Evolutionary conservation across 2,888 invertebrate genomes (phyloP), one percentile per base, ranked within the genome.

Genomic region (Malachius bipustulatus): DNA sequence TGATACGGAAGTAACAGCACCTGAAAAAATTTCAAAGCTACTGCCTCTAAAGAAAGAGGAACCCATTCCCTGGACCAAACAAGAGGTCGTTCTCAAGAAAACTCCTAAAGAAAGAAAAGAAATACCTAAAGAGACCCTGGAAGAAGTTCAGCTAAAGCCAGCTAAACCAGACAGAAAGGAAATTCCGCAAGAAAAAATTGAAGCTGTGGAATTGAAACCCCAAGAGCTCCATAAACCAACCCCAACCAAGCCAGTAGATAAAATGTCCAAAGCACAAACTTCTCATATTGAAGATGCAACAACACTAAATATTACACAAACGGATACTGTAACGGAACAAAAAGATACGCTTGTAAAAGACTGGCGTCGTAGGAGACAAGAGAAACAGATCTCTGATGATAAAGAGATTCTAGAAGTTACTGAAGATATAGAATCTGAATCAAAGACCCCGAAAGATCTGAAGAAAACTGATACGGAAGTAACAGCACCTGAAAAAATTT

Each of bases 1-100:
- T 6, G 24, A 19, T 6, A 19, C 24, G n/a, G n/a, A 19, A 19
- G 6, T 8, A n/a, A 19, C n/a, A 19, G n/a, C 6, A n/a, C 24
- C 24, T 19, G n/a, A 10, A 11, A 28, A 28, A 10, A 8, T 28
- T 28, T 10, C 11, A 28, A 10, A 28, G 4, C 28, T 9, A 24
- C 24, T 24, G 24, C 6, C 9, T 24, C 6, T n/a, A n/a, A n/a
- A 51, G 49, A 37, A 38, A 32, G 15, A 40, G 48, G 26, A 41
- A 42, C 40, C 30, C 31, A 37, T 11, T 40, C 65, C 69, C 4
- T 70, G 70, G 71, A 77, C 70, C 3, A 69, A 77, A 48, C 75
- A 78, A 57, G 64, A 66, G 37, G 60, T 69, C n/a, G 57, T 50
- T 16, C 47, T 71, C 10, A 71, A 69, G 37, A 56, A 52, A 42